Conservation (phyloP, 1,140 invertebrate genomes). For the Cotesia glomerata region DNA sequence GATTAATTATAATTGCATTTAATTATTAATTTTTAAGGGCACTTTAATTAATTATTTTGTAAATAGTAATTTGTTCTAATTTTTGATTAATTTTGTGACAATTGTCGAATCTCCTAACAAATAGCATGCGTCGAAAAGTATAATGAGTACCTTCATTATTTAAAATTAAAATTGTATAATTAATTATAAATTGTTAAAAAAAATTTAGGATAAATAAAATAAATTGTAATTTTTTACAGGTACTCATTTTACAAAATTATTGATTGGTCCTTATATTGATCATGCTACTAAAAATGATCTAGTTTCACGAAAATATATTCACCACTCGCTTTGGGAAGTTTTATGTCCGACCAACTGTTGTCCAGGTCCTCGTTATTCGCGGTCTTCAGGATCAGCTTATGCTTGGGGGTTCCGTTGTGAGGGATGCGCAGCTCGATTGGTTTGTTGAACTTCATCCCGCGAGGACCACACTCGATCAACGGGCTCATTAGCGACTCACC, state of each 20-base stretch:
- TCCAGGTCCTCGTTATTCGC: slow-evolving; percentile 69
- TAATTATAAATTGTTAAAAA: no score
- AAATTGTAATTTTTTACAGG: background rate
- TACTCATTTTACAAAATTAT: slow-evolving; percentile 1
- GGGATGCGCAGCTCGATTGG: slow-evolving; percentile 86
- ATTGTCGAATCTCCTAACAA: no score
- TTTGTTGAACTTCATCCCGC: slow-evolving; percentile 84
- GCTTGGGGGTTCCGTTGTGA: slow-evolving; percentile 74
- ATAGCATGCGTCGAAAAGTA: no score
- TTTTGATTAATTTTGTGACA: no score
- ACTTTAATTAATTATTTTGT: no score
- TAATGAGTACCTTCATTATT: no score
- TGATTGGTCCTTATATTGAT: background rate
- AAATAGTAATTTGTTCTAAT: no score
- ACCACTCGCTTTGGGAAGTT: slow-evolving; percentile 77
- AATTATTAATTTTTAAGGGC: no score
- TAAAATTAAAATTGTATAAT: background rate
- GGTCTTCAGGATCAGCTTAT: slow-evolving; percentile 78
- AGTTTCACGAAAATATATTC: slow-evolving; percentile 88
- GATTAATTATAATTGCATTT: background rate
- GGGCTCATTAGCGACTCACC: slow-evolving; percentile 92
- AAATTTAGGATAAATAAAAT: no score
- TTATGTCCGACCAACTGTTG: slow-evolving; percentile 76
- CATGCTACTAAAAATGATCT: slow-evolving; percentile 77
- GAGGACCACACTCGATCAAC: slow-evolving; percentile 93